A percentile compares a stretch with the other conserved stretches of the same genome.
phyloP scores from a whole-genome alignment of 2,888 invertebrate species.

The Beris chalybata region DNA sequence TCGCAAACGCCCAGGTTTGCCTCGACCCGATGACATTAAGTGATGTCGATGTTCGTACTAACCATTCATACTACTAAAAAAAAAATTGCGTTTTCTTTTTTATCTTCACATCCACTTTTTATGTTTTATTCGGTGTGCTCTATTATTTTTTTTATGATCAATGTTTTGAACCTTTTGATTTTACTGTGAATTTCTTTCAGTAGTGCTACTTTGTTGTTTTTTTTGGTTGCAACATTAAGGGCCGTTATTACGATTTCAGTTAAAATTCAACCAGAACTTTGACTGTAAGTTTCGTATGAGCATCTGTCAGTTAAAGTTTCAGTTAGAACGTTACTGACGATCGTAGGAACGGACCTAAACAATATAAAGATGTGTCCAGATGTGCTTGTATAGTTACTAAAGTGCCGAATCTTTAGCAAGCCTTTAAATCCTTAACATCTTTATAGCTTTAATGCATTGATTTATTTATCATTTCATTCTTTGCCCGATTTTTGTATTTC shows the following conservation, averaged over 20 bases:
- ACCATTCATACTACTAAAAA: slow-evolving; percentile 36
- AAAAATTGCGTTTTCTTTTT: slow-evolving; percentile 3
- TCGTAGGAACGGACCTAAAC: no score
- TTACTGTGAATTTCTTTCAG: slow-evolving; percentile 35
- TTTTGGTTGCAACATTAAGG: slow-evolving; percentile 29
- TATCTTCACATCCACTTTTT: slow-evolving; percentile 27
- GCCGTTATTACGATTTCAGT: no score
- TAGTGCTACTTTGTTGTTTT: slow-evolving; percentile 12
- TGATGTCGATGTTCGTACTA: slow-evolving; percentile 72
- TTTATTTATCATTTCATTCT: no score
- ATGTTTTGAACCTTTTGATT: slow-evolving; percentile 43
- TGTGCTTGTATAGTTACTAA: neutral
- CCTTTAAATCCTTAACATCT: no score
- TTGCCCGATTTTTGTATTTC: slow-evolving; percentile 2
- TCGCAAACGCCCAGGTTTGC: slow-evolving; percentile 71
- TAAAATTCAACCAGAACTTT: no score
- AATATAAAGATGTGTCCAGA: slow-evolving; percentile 17
- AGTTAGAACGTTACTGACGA: no score
- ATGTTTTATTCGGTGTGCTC: slow-evolving; percentile 29
- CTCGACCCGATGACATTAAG: slow-evolving; percentile 74
- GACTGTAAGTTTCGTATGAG: no score
- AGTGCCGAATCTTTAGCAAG: no score
- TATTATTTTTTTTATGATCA: slow-evolving; percentile 46
- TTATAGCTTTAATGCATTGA: no score
- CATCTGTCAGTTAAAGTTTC: no score